Evolutionary conservation across 2,797 vertebrate genomes (phyloP), one percentile per base, ranked within the genome.

Genomic region (Neoniphon sammara): DNA sequence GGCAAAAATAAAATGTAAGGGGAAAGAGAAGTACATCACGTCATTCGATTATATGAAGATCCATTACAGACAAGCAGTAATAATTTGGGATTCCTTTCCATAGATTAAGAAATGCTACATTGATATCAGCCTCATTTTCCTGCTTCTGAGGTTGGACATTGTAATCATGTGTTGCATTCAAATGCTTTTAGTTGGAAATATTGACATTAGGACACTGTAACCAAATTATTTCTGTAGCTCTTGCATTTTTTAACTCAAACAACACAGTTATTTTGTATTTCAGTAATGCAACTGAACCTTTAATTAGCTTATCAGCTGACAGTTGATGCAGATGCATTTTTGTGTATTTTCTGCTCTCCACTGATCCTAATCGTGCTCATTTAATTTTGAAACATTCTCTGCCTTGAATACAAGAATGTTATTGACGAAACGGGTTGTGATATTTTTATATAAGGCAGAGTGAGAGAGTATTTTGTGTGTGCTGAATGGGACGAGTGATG

Each of bases 301-400:
- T 47, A 4, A 55, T 58, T 53, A 44, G 4, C 49, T 77, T 27
- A 36, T 57, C 42, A 25, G 8, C 4, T 4, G 18, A 49, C 0
- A 14, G 46, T 55, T 64, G n/a, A 39, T 18, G 21, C 64, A 25
- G 55, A 15, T 21, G 10, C 9, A 23, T 47, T 17, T 17, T 4
- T 21, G 20, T 17, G 44, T 49, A 49, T 49, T n/a, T 49, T n/a
- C 46, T 49, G 46, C 18, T 30, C 50, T 68, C 31, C 61, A 4
- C 44, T 66, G 7, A 14, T 70, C 61, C 50, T 44, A 36, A 20
- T 56, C 56, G 34, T 27, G 20, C 5, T 70, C 23, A 52, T 61
- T 50, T 54, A 52, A 55, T 5, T 11, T 53, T 2, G 25, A 10
- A 57, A 52, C 21, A 42, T 72, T 58, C 39, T 23, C 39, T 54